Conservation (phyloP, 1,140 invertebrate genomes). For the Drosophila kanapiae region DNA sequence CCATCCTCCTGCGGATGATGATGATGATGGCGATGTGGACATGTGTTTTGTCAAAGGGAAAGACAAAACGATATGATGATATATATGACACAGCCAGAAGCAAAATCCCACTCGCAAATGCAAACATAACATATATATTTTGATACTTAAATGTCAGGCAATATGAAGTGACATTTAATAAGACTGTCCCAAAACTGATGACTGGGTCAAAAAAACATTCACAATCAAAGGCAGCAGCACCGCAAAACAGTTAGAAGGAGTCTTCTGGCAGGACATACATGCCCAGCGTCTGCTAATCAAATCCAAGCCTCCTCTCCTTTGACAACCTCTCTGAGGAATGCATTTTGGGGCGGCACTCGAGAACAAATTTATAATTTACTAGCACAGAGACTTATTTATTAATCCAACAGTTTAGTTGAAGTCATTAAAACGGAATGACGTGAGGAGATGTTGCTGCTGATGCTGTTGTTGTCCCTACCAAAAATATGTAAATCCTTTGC, state of each 20-base stretch:
- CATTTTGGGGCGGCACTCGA: neutral
- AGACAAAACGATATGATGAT: conserved; percentile 51
- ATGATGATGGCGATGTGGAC: conserved; percentile 33
- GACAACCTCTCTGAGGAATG: conserved; percentile 12
- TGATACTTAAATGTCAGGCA: conserved; percentile 47
- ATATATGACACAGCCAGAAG: conserved; percentile 55
- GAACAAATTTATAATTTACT: conserved; percentile 36
- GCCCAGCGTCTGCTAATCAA: conserved; percentile 31
- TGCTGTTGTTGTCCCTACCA: neutral
- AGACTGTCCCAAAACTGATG: conserved; percentile 51
- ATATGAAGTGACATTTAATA: conserved; percentile 65
- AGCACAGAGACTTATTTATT: conserved; percentile 36
- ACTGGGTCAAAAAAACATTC: conserved; percentile 35
- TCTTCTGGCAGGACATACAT: neutral
- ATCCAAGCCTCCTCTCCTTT: conserved; percentile 22
- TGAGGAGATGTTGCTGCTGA: neutral
- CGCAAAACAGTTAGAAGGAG: conserved; percentile 3
- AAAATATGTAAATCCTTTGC: conserved; percentile 45
- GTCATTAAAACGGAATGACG: conserved; percentile 33
- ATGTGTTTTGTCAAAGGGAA: conserved; percentile 58
- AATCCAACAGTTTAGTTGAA: conserved; percentile 56
- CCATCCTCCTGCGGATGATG: conserved; percentile 29
- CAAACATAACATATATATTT: conserved; percentile 21
- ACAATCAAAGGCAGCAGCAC: conserved; percentile 12
- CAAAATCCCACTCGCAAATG: conserved; percentile 9